Evolutionary conservation across 2,113 vertebrate genomes (phyloP).

Genomic region (Calcarius ornatus): DNA sequence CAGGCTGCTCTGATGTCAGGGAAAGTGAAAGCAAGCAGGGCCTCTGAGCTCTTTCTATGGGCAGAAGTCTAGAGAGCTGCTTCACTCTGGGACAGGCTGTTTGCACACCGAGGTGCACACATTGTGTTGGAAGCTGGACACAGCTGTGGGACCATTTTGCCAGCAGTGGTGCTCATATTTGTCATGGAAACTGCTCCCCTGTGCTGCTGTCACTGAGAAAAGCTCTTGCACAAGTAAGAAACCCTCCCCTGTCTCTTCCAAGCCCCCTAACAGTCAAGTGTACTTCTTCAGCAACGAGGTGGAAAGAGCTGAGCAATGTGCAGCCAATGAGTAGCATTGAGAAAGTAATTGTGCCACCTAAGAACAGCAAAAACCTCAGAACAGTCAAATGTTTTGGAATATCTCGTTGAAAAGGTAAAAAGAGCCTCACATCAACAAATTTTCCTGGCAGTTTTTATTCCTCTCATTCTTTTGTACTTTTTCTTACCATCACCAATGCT

Average conservation of each 20-base stretch:
- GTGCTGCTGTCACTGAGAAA: not conserved
- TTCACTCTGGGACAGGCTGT: not conserved
- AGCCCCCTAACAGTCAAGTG: not conserved
- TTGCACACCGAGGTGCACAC: not conserved
- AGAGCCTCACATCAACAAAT: not conserved
- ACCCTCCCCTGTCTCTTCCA: fast-evolving
- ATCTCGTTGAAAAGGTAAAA: not conserved
- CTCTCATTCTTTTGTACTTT: not conserved
- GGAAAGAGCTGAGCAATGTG: not conserved
- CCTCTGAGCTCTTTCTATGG: not conserved
- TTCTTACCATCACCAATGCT: not conserved
- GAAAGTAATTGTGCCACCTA: not conserved
- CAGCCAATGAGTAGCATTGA: not conserved
- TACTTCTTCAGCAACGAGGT: not conserved
- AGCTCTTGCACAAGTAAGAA: not conserved
- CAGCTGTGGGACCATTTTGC: not conserved
- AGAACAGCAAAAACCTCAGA: not conserved
- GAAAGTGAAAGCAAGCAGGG: not conserved
- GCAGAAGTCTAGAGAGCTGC: not conserved
- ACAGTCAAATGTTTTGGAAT: not conserved
- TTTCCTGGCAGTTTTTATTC: not conserved
- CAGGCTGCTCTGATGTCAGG: not conserved
- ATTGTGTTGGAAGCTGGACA: not conserved
- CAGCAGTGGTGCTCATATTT: not conserved
- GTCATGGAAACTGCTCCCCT: fast-evolving